A percentile compares a stretch with the other conserved stretches of the same genome.
Evolutionary conservation across 2,797 vertebrate genomes (phyloP).

Genomic region (Anguilla anguilla): DNA sequence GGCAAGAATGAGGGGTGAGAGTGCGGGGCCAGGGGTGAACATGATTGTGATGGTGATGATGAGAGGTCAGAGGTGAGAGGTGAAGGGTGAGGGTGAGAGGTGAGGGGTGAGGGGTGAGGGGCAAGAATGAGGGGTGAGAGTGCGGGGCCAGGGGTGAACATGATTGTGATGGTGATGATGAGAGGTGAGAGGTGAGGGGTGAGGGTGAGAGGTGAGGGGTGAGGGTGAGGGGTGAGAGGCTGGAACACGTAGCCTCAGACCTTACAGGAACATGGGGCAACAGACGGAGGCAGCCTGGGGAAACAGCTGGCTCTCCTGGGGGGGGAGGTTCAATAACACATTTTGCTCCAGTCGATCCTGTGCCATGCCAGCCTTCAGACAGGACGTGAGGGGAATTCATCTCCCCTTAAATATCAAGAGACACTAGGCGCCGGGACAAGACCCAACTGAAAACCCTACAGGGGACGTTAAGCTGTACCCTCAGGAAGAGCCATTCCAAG

Average conservation of each 20-base stretch:
- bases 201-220: not conserved
- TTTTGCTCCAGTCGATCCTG: not conserved
- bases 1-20: no score
- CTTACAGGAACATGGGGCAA: no score
- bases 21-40: not conserved
- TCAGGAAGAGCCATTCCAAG: not conserved
- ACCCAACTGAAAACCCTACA: not conserved
- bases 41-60: no score
- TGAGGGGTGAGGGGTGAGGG: no score
- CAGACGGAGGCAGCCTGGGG: not conserved
- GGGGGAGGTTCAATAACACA: slow-evolving; percentile 6
- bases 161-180: no score
- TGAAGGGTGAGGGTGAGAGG: no score
- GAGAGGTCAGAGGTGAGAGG: not conserved
- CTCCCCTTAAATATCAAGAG: not conserved
- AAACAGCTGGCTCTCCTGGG: slow-evolving; percentile 13
- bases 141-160: not conserved
- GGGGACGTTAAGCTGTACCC: not conserved
- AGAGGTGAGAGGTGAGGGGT: not conserved
- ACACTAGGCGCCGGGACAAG: not conserved
- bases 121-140: no score
- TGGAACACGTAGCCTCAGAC: not conserved
- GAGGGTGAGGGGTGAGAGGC: no score
- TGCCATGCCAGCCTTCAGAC: not conserved
- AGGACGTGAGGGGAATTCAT: not conserved